These are phyloP conservation scores for Drepanosiphum platanoidis DNA, from an alignment of 2,888 invertebrate species.

Conservation along the genomic window DNA sequence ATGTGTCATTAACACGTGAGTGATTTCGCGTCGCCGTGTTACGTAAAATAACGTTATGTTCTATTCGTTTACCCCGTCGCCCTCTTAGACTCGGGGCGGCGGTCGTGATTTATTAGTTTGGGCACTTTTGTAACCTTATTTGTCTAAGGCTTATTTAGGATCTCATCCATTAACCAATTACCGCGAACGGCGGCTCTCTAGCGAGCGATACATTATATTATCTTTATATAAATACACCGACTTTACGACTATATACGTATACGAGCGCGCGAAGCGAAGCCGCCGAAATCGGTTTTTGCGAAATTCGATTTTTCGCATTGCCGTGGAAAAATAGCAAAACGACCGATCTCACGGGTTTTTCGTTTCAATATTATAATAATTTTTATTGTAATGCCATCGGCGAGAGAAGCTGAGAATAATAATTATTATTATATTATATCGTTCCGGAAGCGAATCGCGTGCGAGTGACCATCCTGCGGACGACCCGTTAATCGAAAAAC, in stretches of 20 bases:
- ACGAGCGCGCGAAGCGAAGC: neutral
- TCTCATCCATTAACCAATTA: constrained; percentile 60
- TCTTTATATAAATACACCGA: constrained; percentile 22
- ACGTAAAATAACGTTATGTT: neutral
- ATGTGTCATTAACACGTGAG: neutral
- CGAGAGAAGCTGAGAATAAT: no score
- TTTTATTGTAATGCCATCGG: no score
- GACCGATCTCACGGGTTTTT: no score
- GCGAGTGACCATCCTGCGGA: no score
- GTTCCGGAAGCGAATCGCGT: no score
- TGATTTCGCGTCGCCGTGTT: neutral
- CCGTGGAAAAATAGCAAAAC: no score
- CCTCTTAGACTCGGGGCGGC: neutral
- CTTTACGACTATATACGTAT: neutral
- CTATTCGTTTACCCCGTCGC: neutral
- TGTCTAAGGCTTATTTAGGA: constrained; percentile 44
- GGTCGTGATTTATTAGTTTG: constrained; percentile 36
- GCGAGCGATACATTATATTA: constrained; percentile 61
- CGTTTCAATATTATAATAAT: no score
- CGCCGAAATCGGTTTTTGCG: no score
- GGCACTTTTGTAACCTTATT: constrained; percentile 31
- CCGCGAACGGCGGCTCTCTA: constrained; percentile 28
- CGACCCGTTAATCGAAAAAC: no score
- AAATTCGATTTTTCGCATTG: no score
- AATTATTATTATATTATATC: no score